Evolutionary conservation across 2,797 vertebrate genomes (phyloP), one percentile per base, ranked within the genome.

Genomic region (Coilia nasus): DNA sequence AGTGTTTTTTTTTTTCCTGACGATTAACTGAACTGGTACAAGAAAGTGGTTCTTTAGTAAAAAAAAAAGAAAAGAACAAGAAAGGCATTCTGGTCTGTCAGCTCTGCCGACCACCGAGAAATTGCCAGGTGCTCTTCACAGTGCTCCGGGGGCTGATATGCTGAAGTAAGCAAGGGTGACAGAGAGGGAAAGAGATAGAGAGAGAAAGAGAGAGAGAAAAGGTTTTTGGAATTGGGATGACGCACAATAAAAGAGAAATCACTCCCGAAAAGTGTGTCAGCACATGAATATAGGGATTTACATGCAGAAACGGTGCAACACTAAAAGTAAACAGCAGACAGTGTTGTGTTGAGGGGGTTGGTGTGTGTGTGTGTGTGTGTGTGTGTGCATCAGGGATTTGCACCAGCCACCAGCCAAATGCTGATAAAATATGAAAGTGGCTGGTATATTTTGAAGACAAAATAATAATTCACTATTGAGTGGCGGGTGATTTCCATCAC

Each of bases 91-190:
- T 21, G 28, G 85, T 86, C 85, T 46, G 41, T 83, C 62, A 85
- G 50, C 82, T 19, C 23, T 50, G 35, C 71, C 81, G 19, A 78
- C n/a, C 25, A 56, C 80, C 44, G 41, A 46, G 83, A 83, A 83
- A 87, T 35, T 50, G 83, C 62, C 46, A 82, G 57, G 54, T 59
- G 80, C 15, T 83, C 81, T 81, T 82, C 62, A 23, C 84, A 85
- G 31, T 85, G 56, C 82, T 83, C 46, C 21, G 81, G 82, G 57
- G 62, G 81, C 28, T 86, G 81, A 57, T 83, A 17, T 85, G 60
- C 84, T 71, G 83, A 84, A 86, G 85, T 86, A 71, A 88, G 86
- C 71, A 86, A 31, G 71, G 11, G 12, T 56, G 54, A 41, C 44
- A 59, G 23, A 83, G 17, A 44, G 56, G 17, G 28, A 25, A 82